Base-by-base conservation (phyloP, 2,888 invertebrate genomes). In the Chrysopilus asiliformis region DNA sequence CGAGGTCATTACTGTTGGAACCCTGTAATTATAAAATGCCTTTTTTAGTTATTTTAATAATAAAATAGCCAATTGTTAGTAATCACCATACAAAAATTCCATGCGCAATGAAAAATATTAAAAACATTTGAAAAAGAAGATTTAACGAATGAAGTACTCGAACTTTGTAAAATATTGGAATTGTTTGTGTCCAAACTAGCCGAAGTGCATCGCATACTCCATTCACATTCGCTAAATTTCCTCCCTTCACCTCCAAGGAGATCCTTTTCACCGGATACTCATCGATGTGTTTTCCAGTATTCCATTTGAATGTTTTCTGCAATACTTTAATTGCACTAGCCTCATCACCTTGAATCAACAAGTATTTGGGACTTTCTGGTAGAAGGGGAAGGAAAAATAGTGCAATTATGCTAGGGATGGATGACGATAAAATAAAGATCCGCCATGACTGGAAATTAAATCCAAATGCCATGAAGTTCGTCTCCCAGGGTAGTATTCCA, bases 321-420 rank as follows among this genome's bases (percentile, higher is more conserved):
- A 86, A 53, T 18, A 78, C 68, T 26, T 55, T 46, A 32, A 84
- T 52, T 1, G 82, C 76, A 27, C 68, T 67, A 1, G 71, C 67
- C 2, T 67, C 57, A 36, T 67, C 60, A 0, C 78, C 76, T 35
- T 70, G 72, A 1, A 76, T 71, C 25, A 76, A 66, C 27, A 77
- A 61, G 55, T 77, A 87, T 57, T 83, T 82, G 0, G 87, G 86
- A 43, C 81, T 86, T 53, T 87, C 87, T 0, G 85, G 83, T 10
- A 77, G 67, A 29, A 66, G 64, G 6, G 67, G 52, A 0, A 76
- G 68, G 1, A 74, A 71, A 1, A 78, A 32, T 0, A 78, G 50
- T 47, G 76, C 74, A 10, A 38, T 19, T 19, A 38, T 14, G 8
- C 32, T 32, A 0, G 85, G 75, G 3, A 79, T 24, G 0, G 75